These are phyloP conservation scores for Prinia subflava DNA, from an alignment of 2,113 vertebrate species.

Conservation along the genomic window DNA sequence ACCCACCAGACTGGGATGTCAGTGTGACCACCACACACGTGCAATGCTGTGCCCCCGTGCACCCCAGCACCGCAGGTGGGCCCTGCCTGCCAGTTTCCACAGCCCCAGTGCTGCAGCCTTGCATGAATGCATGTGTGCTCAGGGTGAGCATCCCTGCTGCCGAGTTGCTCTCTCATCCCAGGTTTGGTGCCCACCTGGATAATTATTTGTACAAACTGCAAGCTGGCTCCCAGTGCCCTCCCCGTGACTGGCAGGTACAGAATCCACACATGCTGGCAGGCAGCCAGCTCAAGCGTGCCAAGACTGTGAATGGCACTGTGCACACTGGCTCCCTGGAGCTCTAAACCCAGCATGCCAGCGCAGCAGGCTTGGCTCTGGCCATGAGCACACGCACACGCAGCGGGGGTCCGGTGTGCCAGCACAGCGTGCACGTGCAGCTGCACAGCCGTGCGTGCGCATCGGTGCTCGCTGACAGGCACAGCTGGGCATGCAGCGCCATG, in stretches of 20 bases:
- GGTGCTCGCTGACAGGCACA: accelerated
- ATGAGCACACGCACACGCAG: accelerated
- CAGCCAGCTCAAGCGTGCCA: neutral
- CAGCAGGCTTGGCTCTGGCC: accelerated
- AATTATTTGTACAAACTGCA: neutral
- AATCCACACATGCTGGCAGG: neutral
- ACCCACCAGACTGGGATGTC: neutral
- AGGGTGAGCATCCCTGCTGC: neutral
- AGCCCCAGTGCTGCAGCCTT: neutral
- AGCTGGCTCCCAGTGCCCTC: neutral
- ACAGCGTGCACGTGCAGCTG: accelerated
- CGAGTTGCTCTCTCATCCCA: neutral
- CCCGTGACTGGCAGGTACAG: neutral
- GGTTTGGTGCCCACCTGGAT: neutral
- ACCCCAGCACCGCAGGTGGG: accelerated
- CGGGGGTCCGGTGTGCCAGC: neutral
- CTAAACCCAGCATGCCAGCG: neutral
- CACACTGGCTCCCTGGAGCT: neutral
- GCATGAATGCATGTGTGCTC: accelerated
- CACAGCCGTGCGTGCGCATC: accelerated
- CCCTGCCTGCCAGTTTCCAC: neutral
- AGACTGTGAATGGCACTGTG: neutral
- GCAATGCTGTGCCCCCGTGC: accelerated
- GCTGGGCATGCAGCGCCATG: accelerated
- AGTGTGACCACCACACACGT: accelerated